Conservation (phyloP, 2,113 vertebrate species). For the Paedocypris sp. region DNA sequence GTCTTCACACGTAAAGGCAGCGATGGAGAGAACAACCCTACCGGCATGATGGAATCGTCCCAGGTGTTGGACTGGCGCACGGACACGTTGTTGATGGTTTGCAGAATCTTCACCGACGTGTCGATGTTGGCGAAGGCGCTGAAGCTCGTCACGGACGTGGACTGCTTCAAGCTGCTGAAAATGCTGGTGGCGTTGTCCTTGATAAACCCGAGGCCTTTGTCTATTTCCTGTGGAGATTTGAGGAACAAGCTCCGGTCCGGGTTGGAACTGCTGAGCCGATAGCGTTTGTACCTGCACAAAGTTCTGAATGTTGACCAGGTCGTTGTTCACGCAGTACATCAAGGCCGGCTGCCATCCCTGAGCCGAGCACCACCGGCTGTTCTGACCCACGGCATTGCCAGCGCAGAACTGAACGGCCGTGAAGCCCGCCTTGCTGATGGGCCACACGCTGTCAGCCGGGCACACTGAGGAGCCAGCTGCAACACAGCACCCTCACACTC, state of each 20-base stretch:
- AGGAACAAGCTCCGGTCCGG: not conserved
- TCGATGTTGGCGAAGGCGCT: slow-evolving; percentile 37
- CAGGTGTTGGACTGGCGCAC: slow-evolving; percentile 7
- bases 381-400: too few relatives aligned
- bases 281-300: too few relatives aligned
- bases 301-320: too few relatives aligned
- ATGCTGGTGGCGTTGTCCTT: not conserved
- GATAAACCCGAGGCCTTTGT: slow-evolving; percentile 42
- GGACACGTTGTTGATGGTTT: not conserved
- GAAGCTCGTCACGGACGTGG: not conserved
- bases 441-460: too few relatives aligned
- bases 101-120: slow-evolving; percentile 23
- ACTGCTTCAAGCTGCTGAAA: slow-evolving; percentile 12
- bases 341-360: too few relatives aligned
- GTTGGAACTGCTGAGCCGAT: too few relatives aligned
- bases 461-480: too few relatives aligned
- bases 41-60: not conserved
- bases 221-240: slow-evolving; percentile 37
- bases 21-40: slow-evolving; percentile 34
- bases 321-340: too few relatives aligned
- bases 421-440: too few relatives aligned
- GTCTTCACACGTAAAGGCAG: not conserved
- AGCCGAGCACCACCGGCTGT: too few relatives aligned
- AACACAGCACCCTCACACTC: too few relatives aligned
- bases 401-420: too few relatives aligned